These are phyloP conservation scores for Beaufortia kweichowensis DNA, from an alignment of 2,113 vertebrate species.

Conservation along the genomic window DNA sequence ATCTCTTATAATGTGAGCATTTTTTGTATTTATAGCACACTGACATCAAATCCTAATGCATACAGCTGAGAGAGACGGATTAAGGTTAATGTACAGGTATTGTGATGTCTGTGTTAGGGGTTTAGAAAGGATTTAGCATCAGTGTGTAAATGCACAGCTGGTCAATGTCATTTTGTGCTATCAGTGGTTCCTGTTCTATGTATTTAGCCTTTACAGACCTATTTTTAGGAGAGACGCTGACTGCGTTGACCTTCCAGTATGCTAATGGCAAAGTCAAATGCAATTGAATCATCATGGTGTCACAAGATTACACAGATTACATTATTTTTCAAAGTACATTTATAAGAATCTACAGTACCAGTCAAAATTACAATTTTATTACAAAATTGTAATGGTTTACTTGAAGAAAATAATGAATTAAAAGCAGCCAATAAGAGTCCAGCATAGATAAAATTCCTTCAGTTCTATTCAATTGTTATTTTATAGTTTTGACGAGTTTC, in stretches of 20 bases:
- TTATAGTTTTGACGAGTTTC: no score
- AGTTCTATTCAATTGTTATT: no score
- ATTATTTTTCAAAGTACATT: no score
- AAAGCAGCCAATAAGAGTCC: no score
- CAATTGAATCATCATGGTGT: conserved; percentile 5
- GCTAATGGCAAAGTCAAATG: not conserved
- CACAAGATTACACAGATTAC: not conserved
- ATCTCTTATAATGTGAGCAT: conserved; percentile 6
- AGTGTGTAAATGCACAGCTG: not conserved
- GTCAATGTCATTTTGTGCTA: not conserved
- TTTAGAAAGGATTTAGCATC: not conserved
- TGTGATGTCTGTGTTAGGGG: not conserved
- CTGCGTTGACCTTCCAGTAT: not conserved
- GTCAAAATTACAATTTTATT: no score
- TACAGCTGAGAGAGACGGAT: conserved; percentile 8
- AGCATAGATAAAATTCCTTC: no score
- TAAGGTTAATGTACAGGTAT: conserved; percentile 11
- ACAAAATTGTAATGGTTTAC: no score
- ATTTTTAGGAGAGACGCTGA: conserved; percentile 11
- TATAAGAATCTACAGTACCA: no score
- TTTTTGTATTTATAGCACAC: conserved; percentile 40
- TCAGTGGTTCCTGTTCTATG: conserved; percentile 1
- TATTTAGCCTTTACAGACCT: not conserved
- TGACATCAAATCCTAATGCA: not conserved
- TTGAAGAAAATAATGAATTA: no score